phyloP scores from a whole-genome alignment of 2,797 vertebrate genomes.

The Apodemus agrarius region DNA sequence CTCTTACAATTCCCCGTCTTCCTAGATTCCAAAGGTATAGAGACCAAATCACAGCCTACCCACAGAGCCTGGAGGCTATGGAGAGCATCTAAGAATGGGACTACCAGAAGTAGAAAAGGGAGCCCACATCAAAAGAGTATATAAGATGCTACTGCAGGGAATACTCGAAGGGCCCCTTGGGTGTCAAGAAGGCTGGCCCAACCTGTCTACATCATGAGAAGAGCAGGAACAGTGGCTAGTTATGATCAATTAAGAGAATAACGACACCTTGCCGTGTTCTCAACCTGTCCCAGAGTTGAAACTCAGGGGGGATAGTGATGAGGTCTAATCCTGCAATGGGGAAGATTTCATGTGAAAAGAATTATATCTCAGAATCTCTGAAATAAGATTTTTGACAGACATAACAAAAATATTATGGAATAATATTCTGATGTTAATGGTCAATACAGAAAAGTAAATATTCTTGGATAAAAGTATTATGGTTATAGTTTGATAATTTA shows the following conservation, averaged over 20 bases:
- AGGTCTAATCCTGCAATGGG: not conserved
- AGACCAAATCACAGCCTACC: not conserved
- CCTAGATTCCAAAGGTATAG: not conserved
- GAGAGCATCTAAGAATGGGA: not conserved
- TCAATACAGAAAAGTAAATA: not conserved
- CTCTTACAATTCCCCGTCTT: not conserved
- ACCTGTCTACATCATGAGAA: not conserved
- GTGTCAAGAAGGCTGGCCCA: accelerated
- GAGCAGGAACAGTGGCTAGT: not conserved
- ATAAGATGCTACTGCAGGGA: too few species aligned
- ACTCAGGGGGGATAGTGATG: accelerated
- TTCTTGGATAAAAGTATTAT: not conserved
- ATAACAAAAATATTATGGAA: not conserved
- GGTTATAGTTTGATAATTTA: not conserved
- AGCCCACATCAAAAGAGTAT: not conserved
- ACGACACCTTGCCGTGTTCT: not conserved
- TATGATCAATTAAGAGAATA: not conserved
- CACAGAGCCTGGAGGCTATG: not conserved
- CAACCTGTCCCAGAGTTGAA: not conserved
- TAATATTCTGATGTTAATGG: not conserved
- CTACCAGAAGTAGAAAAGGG: not conserved
- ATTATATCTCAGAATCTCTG: not conserved
- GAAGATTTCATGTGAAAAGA: not conserved
- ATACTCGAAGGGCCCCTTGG: not conserved
- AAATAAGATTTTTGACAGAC: not conserved